Conservation (phyloP, 2,113 vertebrate genomes). For the Neodon shergylaensis region DNA sequence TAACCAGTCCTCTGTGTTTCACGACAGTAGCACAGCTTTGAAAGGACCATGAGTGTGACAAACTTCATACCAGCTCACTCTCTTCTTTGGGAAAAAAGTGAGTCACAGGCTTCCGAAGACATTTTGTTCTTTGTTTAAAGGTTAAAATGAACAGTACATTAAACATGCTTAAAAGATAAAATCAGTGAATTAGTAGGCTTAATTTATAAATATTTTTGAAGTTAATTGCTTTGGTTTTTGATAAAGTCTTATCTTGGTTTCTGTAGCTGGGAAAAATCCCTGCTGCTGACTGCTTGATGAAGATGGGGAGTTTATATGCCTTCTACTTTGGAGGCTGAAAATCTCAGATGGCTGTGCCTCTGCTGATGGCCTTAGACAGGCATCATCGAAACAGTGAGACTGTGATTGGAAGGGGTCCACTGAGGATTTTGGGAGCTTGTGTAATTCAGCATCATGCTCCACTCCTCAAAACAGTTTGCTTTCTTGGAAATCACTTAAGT, state of each 20-base stretch:
- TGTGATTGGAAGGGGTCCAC: neutral
- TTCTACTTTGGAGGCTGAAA: neutral
- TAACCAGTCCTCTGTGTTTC: neutral
- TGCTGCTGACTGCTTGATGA: neutral
- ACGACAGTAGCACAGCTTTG: neutral
- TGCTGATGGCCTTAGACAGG: too few species aligned
- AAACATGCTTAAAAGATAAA: neutral
- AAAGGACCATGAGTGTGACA: neutral
- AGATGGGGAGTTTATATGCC: neutral
- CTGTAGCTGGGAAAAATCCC: neutral
- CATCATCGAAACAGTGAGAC: neutral
- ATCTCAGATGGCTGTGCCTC: neutral
- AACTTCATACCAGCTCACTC: neutral
- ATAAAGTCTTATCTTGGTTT: neutral
- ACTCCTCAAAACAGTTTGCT: neutral
- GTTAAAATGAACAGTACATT: neutral
- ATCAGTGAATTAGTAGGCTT: neutral
- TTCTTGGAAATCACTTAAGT: neutral
- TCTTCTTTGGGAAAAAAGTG: neutral
- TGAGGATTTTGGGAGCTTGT: too few species aligned
- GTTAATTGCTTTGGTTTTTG: neutral
- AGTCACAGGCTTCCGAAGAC: neutral
- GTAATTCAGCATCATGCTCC: neutral
- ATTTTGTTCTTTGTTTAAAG: slow-evolving; percentile 5
- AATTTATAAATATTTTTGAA: neutral